Evolutionary conservation across 2,888 invertebrate genomes (phyloP).

Genomic region (Ametastegia equiseti): DNA sequence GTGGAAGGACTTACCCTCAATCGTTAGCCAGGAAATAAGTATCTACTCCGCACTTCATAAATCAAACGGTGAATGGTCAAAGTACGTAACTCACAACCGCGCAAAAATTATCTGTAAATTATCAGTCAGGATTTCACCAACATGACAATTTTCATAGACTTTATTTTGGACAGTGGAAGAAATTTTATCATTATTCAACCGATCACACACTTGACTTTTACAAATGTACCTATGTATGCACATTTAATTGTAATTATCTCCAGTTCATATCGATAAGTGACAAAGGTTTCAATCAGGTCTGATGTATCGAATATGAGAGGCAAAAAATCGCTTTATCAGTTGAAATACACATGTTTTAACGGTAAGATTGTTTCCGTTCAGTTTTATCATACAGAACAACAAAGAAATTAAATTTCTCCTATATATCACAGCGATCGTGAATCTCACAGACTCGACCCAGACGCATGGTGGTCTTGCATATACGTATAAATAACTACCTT

Average conservation of each 20-base stretch:
- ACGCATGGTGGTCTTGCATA: neutral
- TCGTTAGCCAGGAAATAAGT: conserved; percentile 3
- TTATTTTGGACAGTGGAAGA: neutral
- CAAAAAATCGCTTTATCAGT: neutral
- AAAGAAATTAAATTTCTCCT: neutral
- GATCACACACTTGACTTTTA: neutral
- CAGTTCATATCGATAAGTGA: neutral
- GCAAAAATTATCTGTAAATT: neutral
- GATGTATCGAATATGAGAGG: neutral
- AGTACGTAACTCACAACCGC: neutral
- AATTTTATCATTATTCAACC: neutral
- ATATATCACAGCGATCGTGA: neutral
- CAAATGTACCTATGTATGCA: neutral
- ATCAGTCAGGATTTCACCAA: neutral
- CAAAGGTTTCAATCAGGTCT: neutral
- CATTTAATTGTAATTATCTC: neutral
- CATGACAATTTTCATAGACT: neutral
- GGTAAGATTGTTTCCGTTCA: neutral
- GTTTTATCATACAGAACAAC: neutral
- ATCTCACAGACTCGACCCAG: neutral
- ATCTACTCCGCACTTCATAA: neutral
- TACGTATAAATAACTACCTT: conserved; percentile 16
- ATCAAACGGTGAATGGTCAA: neutral
- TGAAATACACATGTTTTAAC: neutral
- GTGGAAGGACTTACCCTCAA: conserved; percentile 16